phyloP scores from a whole-genome alignment of 2,797 vertebrate species.

The Acanthiza pusilla region DNA sequence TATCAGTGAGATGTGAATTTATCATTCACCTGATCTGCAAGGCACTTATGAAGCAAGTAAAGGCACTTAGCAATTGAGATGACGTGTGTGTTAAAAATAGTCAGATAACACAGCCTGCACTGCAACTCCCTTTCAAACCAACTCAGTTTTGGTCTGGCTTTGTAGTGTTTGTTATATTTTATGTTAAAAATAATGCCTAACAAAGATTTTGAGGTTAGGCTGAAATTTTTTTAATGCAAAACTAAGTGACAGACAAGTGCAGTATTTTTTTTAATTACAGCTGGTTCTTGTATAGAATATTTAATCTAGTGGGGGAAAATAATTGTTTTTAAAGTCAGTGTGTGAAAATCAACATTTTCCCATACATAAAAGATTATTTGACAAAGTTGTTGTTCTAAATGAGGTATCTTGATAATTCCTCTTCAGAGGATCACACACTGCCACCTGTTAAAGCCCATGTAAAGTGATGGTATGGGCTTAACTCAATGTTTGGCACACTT shows the following conservation, averaged over 20 bases:
- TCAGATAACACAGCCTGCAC: background rate
- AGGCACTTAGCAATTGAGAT: constrained; percentile 14
- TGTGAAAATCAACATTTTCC: background rate
- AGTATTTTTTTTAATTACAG: background rate
- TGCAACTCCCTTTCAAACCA: background rate
- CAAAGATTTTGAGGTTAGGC: background rate
- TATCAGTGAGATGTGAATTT: constrained; percentile 27
- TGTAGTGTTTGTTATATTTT: background rate
- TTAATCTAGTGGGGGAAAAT: background rate
- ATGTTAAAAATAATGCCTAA: background rate
- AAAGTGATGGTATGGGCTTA: background rate
- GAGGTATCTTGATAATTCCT: background rate
- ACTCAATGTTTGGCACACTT: background rate
- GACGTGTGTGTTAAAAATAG: constrained; percentile 42
- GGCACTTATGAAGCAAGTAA: constrained; percentile 30
- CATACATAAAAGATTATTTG: background rate
- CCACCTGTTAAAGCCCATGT: background rate
- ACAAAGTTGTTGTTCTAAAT: background rate
- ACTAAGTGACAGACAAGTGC: background rate
- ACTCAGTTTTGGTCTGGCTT: background rate
- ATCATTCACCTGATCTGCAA: constrained; percentile 27
- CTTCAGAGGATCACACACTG: background rate
- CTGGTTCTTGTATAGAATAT: background rate
- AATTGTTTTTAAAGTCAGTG: background rate
- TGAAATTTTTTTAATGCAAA: background rate